Conservation (phyloP, 2,113 vertebrate species). For the Oncorhynchus kisutch region DNA sequence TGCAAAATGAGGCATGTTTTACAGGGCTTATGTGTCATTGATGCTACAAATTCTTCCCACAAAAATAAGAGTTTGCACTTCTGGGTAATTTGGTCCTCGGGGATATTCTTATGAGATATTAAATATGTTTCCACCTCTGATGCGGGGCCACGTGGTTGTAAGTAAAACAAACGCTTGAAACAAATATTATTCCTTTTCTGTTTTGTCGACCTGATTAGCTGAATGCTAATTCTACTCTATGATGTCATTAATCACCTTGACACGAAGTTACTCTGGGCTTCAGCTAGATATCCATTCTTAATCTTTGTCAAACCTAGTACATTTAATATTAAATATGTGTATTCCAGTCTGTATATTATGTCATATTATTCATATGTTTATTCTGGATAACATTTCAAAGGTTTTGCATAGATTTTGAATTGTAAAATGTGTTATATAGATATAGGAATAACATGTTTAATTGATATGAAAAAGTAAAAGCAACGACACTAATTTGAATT, state of each 20-base stretch:
- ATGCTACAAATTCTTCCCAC: not conserved
- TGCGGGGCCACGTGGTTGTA: slow-evolving; percentile 49
- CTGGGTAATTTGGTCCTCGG: slow-evolving; percentile 65
- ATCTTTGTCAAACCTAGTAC: slow-evolving; percentile 22
- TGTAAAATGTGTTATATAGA: too few species aligned
- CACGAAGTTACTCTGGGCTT: slow-evolving; percentile 54
- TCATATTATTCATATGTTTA: too few species aligned
- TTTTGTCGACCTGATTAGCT: slow-evolving; percentile 73
- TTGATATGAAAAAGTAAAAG: not conserved
- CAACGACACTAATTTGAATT: not conserved
- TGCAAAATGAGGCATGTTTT: not conserved
- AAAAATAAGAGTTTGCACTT: slow-evolving; percentile 57
- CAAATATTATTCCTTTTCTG: slow-evolving; percentile 64
- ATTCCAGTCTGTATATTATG: too few species aligned
- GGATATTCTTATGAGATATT: slow-evolving; percentile 68
- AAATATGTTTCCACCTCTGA: slow-evolving; percentile 65
- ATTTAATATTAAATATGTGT: not conserved
- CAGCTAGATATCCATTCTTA: slow-evolving; percentile 28
- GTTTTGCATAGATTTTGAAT: too few species aligned
- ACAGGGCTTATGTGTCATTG: not conserved
- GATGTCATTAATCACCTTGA: slow-evolving; percentile 71
- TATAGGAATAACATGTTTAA: too few species aligned
- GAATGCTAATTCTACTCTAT: slow-evolving; percentile 68
- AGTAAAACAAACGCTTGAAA: slow-evolving; percentile 72
- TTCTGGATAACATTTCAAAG: too few species aligned